phyloP scores from a whole-genome alignment of 2,113 vertebrate genomes.

The Sinocyclocheilus rhinocerous region DNA sequence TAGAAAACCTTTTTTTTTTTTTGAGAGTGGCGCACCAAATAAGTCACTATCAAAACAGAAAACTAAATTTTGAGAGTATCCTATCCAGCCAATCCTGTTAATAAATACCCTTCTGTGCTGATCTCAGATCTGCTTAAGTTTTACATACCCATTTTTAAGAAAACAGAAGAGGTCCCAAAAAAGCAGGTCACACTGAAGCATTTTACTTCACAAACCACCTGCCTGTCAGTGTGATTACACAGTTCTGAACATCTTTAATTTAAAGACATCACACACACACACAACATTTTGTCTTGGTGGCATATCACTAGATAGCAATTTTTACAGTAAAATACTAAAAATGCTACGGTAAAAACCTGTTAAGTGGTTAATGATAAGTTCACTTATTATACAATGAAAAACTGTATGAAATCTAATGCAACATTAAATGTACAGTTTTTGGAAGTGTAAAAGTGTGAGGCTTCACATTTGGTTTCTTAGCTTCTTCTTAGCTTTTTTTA shows the following conservation, averaged over 20 bases:
- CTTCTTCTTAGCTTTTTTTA: too few relatives aligned
- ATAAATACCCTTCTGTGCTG: not conserved
- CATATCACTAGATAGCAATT: not conserved
- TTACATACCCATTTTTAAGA: not conserved
- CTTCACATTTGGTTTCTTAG: too few relatives aligned
- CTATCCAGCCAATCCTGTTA: not conserved
- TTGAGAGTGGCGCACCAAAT: not conserved
- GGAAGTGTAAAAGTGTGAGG: too few relatives aligned
- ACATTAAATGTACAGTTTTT: too few relatives aligned
- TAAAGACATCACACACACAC: not conserved
- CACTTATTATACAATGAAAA: too few relatives aligned
- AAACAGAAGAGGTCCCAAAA: not conserved
- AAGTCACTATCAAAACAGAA: not conserved
- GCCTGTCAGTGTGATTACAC: slow-evolving; percentile 47
- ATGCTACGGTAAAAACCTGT: not conserved
- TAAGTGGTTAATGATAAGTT: too few relatives aligned
- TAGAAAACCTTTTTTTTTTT: not conserved
- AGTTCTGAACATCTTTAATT: slow-evolving; percentile 20
- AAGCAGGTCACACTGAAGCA: not conserved
- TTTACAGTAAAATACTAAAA: not conserved
- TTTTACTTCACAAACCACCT: not conserved
- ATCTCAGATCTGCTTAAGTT: slow-evolving; percentile 7
- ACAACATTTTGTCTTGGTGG: not conserved
- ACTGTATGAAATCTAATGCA: too few relatives aligned
- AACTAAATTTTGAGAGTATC: not conserved